A percentile compares a stretch with the other conserved stretches of the same genome.
Conservation (phyloP, 2,113 vertebrate species). For the Chionis minor region DNA sequence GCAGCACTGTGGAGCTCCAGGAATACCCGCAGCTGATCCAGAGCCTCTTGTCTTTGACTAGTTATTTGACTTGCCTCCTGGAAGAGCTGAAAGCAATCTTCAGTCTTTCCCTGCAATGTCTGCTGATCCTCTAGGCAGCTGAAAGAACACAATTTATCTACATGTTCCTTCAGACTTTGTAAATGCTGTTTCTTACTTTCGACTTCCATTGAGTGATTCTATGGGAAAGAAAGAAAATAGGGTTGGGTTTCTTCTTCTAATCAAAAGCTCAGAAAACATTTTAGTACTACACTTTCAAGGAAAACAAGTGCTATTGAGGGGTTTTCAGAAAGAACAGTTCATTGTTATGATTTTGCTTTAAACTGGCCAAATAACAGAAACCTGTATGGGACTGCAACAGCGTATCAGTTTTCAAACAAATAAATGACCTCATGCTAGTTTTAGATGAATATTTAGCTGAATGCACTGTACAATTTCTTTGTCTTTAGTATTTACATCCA, state of each 20-base stretch:
- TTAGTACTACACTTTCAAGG: background rate
- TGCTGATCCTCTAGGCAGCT: constrained; percentile 80
- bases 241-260: background rate
- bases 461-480: background rate
- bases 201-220: constrained; percentile 82
- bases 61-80: constrained; percentile 83
- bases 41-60: constrained; percentile 75
- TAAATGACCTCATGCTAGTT: background rate
- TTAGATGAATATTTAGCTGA: background rate
- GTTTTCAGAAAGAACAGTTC: background rate
- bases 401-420: background rate
- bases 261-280: background rate
- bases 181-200: constrained; percentile 71
- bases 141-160: constrained; percentile 73
- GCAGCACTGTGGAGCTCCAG: constrained; percentile 68
- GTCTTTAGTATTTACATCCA: background rate
- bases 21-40: constrained; percentile 79
- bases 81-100: constrained; percentile 87
- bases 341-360: background rate
- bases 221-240: background rate
- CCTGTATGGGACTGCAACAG: background rate
- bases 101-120: constrained; percentile 78
- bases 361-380: background rate
- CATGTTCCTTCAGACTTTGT: constrained; percentile 75
- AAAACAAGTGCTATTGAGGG: background rate